A percentile compares a stretch with the other conserved stretches of the same genome.
phyloP scores from a whole-genome alignment of 2,113 vertebrate species.

The Bagarius yarrelli region DNA sequence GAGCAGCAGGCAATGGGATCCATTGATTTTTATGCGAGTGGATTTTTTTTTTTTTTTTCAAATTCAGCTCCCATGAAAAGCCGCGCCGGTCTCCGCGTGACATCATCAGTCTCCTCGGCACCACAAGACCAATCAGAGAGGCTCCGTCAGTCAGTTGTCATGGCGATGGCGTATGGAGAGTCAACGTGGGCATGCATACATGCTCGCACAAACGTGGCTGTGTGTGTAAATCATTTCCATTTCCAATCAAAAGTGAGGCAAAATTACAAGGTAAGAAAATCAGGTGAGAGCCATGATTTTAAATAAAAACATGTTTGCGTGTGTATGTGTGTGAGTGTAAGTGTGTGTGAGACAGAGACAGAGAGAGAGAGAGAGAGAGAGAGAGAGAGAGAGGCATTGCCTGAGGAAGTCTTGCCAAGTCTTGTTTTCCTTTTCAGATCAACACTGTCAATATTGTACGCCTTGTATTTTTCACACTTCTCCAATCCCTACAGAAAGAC shows the following conservation, averaged over 20 bases:
- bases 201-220: background rate
- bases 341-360: constrained; percentile 12
- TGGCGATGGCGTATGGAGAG: constrained; percentile 34
- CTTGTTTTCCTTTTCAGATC: constrained; percentile 52
- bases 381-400: background rate
- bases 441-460: constrained; percentile 62
- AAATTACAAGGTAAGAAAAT: constrained; percentile 30
- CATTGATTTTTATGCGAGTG: constrained; percentile 24
- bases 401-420: constrained; percentile 1
- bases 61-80: constrained; percentile 7
- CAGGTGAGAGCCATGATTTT: background rate
- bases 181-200: background rate
- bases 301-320: background rate
- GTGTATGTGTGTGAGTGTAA: constrained; percentile 13
- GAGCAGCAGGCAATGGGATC: background rate
- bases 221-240: constrained; percentile 23
- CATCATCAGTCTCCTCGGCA: background rate
- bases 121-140: background rate
- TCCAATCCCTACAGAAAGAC: constrained; percentile 60
- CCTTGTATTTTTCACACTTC: constrained; percentile 56
- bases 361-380: too few relatives aligned
- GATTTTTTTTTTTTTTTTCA: constrained; percentile 21
- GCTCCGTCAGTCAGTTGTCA: constrained; percentile 46
- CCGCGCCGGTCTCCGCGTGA: background rate
- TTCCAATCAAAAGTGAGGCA: constrained; percentile 16